Conservation (phyloP, 1,140 invertebrate species). For the Eriosoma lanigerum region DNA sequence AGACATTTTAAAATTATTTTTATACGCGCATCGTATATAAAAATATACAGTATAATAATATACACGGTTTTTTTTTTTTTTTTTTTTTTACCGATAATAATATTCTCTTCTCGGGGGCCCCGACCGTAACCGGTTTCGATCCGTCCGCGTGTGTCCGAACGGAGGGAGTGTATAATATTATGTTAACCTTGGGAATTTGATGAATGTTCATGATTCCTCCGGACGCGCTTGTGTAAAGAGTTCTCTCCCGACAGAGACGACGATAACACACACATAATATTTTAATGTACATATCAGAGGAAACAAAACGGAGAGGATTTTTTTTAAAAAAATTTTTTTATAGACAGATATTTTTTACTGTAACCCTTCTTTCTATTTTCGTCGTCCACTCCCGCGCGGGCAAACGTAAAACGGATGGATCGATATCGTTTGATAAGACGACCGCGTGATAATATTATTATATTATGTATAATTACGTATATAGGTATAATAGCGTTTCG, state of each 20-base stretch:
- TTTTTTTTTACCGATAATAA: conserved; percentile 33
- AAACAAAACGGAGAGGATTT: conserved; percentile 26
- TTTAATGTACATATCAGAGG: neutral
- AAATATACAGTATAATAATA: too few species aligned
- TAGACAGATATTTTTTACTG: neutral
- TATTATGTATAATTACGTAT: too few species aligned
- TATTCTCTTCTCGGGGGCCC: conserved; percentile 41
- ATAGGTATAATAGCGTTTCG: too few species aligned
- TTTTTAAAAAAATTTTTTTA: conserved; percentile 21
- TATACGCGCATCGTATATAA: neutral
- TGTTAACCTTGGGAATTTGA: conserved; percentile 50
- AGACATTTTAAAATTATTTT: conserved; percentile 26
- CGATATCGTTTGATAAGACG: conserved; percentile 12
- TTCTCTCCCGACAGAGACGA: conserved; percentile 18
- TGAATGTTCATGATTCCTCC: conserved; percentile 49
- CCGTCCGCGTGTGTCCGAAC: conserved; percentile 36
- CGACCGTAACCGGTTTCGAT: conserved; percentile 50
- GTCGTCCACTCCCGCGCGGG: too few species aligned
- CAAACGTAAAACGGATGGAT: neutral
- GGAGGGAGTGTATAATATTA: neutral
- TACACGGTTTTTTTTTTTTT: neutral
- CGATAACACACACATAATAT: neutral
- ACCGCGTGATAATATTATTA: neutral
- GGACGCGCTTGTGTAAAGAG: conserved; percentile 23
- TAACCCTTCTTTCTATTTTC: neutral